Base-by-base conservation (phyloP, 2,113 vertebrate genomes). In the Pelusios castaneus region DNA sequence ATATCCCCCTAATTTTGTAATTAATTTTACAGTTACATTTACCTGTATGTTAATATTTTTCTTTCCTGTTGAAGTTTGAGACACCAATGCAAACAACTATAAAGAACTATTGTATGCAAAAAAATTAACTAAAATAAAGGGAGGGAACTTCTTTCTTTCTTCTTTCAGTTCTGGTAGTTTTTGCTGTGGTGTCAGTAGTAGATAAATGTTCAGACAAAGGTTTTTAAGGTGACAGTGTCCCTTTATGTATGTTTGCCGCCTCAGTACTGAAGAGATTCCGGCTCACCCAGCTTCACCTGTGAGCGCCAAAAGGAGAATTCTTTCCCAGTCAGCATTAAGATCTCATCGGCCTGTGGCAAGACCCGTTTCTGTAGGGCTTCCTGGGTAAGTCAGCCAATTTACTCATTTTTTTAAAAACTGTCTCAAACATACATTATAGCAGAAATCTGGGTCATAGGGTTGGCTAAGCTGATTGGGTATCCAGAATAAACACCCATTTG, bases 311-410 rank as follows among this genome's bases (percentile, higher is more conserved):
- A 98, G 99, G 85, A 98, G 98, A 91, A 97, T 98, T 41, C 98
- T 99, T 45, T 99, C 99, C 70, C 99, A 97, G 81, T 99, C 99
- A 2, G 99, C 99, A 0, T 97, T 99, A 95, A 99, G 98, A 38
- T 99, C 99, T 41, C 99, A 99, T 95, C 99, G 98, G 93, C 99
- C 99, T 3, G 99, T 99, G 86, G 99, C 99, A 80, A 98, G 99
- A 95, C 99, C 99, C 0, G 52, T 99, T 89, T 97, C 98, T 89
- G 95, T 98, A 82, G 98, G 98, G 79, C 96, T 99, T 45, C 98
- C 99, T 95, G 98, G 99, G 99, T 99, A 89, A 84, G 96, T 43
- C 12, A 34, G 22, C 25, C 51, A 70, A 82, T 3, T 16, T 45
- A 43, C n/a, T 6, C 6, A 22, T 88, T 87, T 55, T 11, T 60